These are phyloP conservation scores for Trachops cirrhosus DNA, from an alignment of 2,797 vertebrate species.

Conservation along the genomic window DNA sequence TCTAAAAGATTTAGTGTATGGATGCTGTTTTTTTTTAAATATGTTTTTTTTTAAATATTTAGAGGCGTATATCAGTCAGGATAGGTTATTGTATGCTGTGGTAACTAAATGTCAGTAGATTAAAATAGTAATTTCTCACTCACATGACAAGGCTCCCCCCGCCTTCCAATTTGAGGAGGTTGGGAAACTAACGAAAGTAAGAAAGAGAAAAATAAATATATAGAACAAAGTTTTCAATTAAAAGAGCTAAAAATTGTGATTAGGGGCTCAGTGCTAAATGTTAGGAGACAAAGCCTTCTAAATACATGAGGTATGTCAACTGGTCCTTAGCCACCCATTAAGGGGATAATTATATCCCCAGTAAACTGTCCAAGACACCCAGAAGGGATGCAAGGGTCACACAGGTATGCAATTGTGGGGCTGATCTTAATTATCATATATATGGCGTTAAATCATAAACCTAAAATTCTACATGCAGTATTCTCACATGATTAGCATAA, in stretches of 20 bases:
- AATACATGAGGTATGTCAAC: background rate
- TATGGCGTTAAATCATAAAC: background rate
- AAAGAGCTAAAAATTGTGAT: slow-evolving; percentile 26
- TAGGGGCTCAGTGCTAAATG: background rate
- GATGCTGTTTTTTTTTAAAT: background rate
- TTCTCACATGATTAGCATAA: slow-evolving; percentile 17
- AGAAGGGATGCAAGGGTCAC: background rate
- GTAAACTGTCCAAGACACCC: background rate
- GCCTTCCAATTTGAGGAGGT: background rate
- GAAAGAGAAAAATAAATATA: slow-evolving; percentile 3
- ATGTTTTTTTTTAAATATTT: background rate
- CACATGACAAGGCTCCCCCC: background rate
- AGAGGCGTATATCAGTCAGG: background rate
- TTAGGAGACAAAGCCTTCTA: background rate
- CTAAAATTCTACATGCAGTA: background rate
- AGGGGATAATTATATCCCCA: background rate
- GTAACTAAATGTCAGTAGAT: background rate
- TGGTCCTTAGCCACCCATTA: background rate
- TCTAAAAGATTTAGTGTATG: background rate
- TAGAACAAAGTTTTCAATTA: background rate
- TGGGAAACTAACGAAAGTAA: slow-evolving; percentile 15
- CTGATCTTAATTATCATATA: background rate
- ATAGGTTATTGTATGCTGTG: background rate
- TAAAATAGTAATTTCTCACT: background rate
- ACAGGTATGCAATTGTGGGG: background rate